phyloP scores from a whole-genome alignment of 2,113 vertebrate genomes.

The Sterna hirundo region DNA sequence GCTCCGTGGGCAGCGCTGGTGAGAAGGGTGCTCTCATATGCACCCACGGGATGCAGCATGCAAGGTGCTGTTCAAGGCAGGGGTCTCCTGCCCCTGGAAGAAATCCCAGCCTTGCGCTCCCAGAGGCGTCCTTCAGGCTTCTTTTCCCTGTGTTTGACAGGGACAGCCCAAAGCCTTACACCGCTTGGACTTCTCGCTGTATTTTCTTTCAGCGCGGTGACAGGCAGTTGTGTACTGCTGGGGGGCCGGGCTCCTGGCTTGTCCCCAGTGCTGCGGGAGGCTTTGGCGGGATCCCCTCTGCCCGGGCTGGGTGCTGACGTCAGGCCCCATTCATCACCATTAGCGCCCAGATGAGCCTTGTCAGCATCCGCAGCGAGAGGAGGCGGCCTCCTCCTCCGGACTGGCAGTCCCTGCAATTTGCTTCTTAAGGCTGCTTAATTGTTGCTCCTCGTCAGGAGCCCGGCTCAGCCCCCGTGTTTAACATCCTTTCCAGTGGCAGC shows the following conservation, averaged over 20 bases:
- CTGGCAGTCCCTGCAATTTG: constrained; percentile 31
- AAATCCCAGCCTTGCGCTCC: background rate
- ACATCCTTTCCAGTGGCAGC: background rate
- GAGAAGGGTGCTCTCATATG: rapidly evolving
- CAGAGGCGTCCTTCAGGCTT: background rate
- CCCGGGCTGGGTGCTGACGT: background rate
- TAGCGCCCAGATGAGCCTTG: background rate
- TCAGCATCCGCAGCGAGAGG: background rate
- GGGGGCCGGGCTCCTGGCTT: rapidly evolving
- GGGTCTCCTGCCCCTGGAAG: background rate
- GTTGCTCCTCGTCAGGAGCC: constrained; percentile 6
- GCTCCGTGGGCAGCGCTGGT: background rate
- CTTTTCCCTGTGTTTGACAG: background rate
- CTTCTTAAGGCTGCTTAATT: constrained; percentile 9
- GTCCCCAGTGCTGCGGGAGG: background rate
- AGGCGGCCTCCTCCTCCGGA: background rate
- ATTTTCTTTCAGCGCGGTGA: background rate
- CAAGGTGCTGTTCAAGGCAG: background rate
- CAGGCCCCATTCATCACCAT: background rate
- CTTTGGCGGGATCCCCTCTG: background rate
- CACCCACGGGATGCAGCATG: background rate
- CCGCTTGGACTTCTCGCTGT: rapidly evolving
- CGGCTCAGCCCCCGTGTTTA: constrained; percentile 2
- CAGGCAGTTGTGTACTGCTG: background rate
- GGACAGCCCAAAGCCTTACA: background rate